Evolutionary conservation across 1,140 invertebrate species (phyloP), one percentile per base, ranked within the genome.

Genomic region (Drosophila mayri): DNA sequence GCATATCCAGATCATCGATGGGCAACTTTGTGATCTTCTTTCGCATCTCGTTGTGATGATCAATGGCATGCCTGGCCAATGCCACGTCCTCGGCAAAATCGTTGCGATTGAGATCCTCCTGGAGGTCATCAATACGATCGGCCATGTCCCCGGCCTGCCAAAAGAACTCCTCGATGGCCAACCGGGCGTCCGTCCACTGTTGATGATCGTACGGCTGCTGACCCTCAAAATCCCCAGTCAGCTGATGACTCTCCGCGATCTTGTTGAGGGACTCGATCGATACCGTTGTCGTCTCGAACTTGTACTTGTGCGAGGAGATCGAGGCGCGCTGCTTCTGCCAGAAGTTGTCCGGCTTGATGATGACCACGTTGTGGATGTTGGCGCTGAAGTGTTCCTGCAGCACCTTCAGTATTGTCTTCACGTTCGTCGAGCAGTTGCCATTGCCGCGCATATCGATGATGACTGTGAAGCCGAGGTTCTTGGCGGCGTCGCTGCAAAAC

Each of bases 251-350:
- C 92, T 99, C 98, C 91, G 99, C 96, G 59, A 97, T 96, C 94
- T 99, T 99, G 57, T 96, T 95, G 66, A 99, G 94, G 65, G 97
- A 97, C 94, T 99, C 98, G 91, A 99, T 95, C 92, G 97, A 98
- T 92, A 99, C 98, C 94, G 99, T 97, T 91, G 96, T 97, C 87
- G 98, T 98, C 98, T 99, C 98, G 95, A 99, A 99, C 94, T 98
- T 99, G 94, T 99, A 99, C 94, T 99, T 99, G 92, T 98, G 97
- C 94, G 97, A 98, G 82, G 97, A 98, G 88, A 99, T 95, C 59
- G 97, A 98, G 80, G 98, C 99, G 88, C 98, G 96, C 94, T 99
- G 98, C 94, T 99, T 99, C 93, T 99, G 98, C 98, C 98, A 99
- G 94, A 99, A 99, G 93, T 99, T 99, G 91, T 99, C 99, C 78